A percentile compares a stretch with the other conserved stretches of the same genome.
These are phyloP conservation scores for human DNA, from an alignment of 2,113 vertebrate species.

Conservation along the genomic window DNA sequence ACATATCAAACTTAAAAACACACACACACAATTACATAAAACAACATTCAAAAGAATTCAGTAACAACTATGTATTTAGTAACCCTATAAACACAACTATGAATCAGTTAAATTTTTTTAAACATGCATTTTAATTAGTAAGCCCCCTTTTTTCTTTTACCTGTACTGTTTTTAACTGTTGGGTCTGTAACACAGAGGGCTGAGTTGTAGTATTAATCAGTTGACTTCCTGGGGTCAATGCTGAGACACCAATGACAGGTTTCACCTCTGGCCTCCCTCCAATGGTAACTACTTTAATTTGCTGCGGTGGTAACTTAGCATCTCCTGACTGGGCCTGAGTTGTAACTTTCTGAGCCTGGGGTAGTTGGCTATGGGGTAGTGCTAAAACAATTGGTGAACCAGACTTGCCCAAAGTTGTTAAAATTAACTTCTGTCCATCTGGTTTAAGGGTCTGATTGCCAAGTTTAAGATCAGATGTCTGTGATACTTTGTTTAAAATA, in stretches of 20 bases:
- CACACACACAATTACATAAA: conserved; percentile 63
- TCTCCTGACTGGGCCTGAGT: conserved; percentile 87
- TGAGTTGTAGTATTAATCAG: conserved; percentile 86
- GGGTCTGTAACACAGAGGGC: conserved; percentile 90
- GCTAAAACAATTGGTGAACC: conserved; percentile 95
- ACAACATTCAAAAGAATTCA: conserved; percentile 67
- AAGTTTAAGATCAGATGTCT: conserved; percentile 89
- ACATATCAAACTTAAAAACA: conserved; percentile 40
- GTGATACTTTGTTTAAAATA: conserved; percentile 94
- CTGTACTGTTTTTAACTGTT: conserved; percentile 97
- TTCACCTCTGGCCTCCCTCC: conserved; percentile 93
- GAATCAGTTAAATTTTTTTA: conserved; percentile 51
- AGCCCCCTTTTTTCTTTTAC: conserved; percentile 85
- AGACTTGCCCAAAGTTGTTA: conserved; percentile 94
- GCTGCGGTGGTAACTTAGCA: conserved; percentile 88
- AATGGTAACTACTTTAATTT: conserved; percentile 96
- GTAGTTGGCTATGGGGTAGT: conserved; percentile 89
- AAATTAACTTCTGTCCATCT: conserved; percentile 96
- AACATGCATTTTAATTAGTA: conserved; percentile 72
- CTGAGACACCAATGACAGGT: conserved; percentile 89
- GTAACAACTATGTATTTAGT: conserved; percentile 65
- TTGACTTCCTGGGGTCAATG: conserved; percentile 88
- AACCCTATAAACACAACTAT: conserved; percentile 58
- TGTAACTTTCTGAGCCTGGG: conserved; percentile 84
- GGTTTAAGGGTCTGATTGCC: conserved; percentile 90